Evolutionary conservation across 2,888 invertebrate species (phyloP), one percentile per base, ranked within the genome.

Genomic region (Hydrotaea diabolus): DNA sequence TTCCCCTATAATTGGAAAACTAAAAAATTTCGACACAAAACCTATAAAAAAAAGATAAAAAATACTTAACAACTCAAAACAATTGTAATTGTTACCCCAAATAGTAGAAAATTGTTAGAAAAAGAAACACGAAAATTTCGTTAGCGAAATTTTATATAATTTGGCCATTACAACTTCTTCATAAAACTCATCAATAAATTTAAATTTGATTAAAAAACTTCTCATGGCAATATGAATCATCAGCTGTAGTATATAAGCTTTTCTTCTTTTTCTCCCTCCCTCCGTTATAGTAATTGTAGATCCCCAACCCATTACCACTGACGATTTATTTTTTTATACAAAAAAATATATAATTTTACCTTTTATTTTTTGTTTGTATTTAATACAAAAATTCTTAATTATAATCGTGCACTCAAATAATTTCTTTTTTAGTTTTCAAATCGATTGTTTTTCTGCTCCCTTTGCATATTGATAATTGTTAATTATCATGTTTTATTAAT

Each of bases 1-100:
- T 91, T 91, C 91, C 86, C 83, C 80, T 83, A 81, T 39, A 84
- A 77, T 80, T 71, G 62, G 46, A 64, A 77, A 57, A n/a, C 57
- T 8, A 74, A 39, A 78, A 66, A 72, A 43, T 43, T 49, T 75
- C 73, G 77, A 77, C 69, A 21, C 26, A 43, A 82, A n/a, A n/a
- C n/a, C n/a, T n/a, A n/a, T n/a, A n/a, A n/a, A n/a, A 64, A 73
- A 83, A 75, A 49, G 53, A 57, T 1, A 66, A 66, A 53, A 39
- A n/a, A n/a, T n/a, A 36, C 43, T n/a, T 43, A n/a, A n/a, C n/a
- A n/a, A 85, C 71, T 77, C 46, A 71, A 80, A 77, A 43, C 59
- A 64, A 19, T 78, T n/a, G 49, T n/a, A 69, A 69, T 77, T 80
- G 31, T 2, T 39, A 19, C 23, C 64, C 49, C 21, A 49, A 23